Base-by-base conservation (phyloP, 2,888 invertebrate species). In the Pandemis corylana region DNA sequence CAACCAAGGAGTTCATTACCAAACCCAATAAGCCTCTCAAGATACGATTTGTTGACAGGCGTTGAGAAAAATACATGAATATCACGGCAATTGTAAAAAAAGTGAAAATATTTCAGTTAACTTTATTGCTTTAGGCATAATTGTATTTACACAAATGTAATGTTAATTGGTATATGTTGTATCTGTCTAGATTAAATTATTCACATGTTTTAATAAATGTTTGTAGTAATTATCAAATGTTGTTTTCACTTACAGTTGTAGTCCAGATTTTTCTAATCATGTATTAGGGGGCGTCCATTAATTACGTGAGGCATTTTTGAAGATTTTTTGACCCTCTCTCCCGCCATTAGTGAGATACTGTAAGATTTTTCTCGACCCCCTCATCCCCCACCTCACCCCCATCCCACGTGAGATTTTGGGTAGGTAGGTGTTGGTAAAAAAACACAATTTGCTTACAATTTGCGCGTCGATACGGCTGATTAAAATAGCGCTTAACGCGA, bases 31-130 rank as follows among this genome's bases (percentile, higher is more conserved):
- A 94, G 81, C 93, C 95, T 9, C 88, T 96, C 75, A 96, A 95
- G 85, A 95, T 96, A 84, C 95, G 96, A 83, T 96, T 96, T 86
- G 91, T 95, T 77, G 96, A 96, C 82, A 94, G 96, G 84, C 78
- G n/a, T 12, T 65, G 15, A 62, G 42, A 7, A n/a, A 41, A 62
- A 66, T 36, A 28, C 13, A 12, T 7, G n/a, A 10, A 13, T 62
- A 13, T 41, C 15, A 9, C 5, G 46, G 65, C 28, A 20, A 20
- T 20, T 28, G 28, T 65, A 49, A 7, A 36, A 28, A 36, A 28
- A 65, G 28, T 49, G 28, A 65, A 68, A 71, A 15, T 68, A 70
- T 73, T 79, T 69, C 78, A 78, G 78, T 77, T 78, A 74, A 78
- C 73, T 41, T 41, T 41, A 46, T 46, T 41, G 59, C 36, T 62